A percentile compares a stretch with the other conserved stretches of the same genome.
Evolutionary conservation across 2,113 vertebrate genomes (phyloP).

Genomic region (Nannospalax galili): DNA sequence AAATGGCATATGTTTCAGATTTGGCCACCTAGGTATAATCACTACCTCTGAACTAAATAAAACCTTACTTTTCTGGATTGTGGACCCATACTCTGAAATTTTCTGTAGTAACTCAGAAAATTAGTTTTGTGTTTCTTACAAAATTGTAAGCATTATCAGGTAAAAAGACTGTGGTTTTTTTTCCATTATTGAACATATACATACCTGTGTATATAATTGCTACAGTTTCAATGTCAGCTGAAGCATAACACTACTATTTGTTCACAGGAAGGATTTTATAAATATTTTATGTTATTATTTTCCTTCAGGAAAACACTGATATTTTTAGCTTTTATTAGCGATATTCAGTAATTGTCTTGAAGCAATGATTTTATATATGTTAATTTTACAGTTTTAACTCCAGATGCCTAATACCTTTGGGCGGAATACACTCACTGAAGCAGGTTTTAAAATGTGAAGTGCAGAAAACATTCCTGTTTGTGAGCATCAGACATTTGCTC

Average conservation of each 20-base stretch:
- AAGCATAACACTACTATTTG: not conserved
- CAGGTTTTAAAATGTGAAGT: not conserved
- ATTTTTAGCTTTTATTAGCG: not conserved
- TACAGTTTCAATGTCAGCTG: not conserved
- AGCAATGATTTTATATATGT: slow-evolving; percentile 34
- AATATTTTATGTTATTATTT: slow-evolving; percentile 41
- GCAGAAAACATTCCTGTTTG: not conserved
- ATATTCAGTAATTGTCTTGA: not conserved
- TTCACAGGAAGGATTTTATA: not conserved
- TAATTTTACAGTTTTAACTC: not conserved
- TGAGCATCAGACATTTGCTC: not conserved
- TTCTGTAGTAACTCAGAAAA: slow-evolving; percentile 6
- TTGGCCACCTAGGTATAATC: not conserved
- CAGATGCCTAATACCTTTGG: not conserved
- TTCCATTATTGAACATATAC: slow-evolving; percentile 1
- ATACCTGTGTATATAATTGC: not conserved
- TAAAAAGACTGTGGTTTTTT: not conserved
- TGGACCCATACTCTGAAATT: not conserved
- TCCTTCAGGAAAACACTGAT: not conserved
- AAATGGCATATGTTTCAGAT: not conserved
- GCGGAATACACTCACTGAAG: not conserved
- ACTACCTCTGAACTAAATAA: not conserved
- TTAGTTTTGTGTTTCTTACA: slow-evolving; percentile 10
- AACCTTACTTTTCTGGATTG: not conserved
- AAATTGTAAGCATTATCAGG: not conserved